Evolutionary conservation across 2,797 vertebrate species (phyloP).

Genomic region (Chanos chanos): DNA sequence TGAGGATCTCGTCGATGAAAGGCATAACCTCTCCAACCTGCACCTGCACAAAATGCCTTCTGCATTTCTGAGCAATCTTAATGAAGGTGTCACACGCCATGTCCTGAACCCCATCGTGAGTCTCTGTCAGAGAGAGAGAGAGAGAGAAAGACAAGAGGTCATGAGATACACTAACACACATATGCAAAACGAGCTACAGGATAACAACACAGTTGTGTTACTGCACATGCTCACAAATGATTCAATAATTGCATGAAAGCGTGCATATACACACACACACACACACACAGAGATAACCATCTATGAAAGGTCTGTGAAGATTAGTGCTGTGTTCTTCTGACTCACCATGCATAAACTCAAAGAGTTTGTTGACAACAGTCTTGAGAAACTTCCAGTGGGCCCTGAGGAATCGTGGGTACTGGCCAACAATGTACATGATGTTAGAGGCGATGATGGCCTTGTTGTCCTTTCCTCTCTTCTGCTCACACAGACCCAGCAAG

Average conservation of each 20-base stretch:
- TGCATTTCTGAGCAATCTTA: constrained; percentile 98
- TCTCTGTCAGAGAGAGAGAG: constrained; percentile 71
- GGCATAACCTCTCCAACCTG: constrained; percentile 99
- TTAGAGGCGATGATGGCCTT: constrained; percentile 99
- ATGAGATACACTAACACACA: neutral
- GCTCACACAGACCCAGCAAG: constrained; percentile 94
- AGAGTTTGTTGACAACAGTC: constrained; percentile 97
- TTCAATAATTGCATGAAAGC: neutral
- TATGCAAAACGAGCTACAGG: no score
- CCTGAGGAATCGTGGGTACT: constrained; percentile 94
- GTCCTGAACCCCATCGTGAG: constrained; percentile 97
- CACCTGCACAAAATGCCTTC: constrained; percentile 96
- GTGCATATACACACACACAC: neutral
- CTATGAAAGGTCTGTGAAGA: no score
- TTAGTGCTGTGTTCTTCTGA: neutral
- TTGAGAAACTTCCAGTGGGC: constrained; percentile 99
- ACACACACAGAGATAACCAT: neutral
- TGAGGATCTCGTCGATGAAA: constrained; percentile 97
- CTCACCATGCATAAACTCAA: constrained; percentile 99
- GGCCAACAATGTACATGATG: constrained; percentile 99
- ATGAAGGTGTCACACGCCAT: constrained; percentile 99
- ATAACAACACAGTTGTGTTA: no score
- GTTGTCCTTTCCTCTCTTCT: constrained; percentile 98
- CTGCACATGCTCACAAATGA: no score
- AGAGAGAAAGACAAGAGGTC: neutral